Evolutionary conservation across 2,888 invertebrate species (phyloP), one percentile per base, ranked within the genome.

Genomic region (Protophormia terraenovae): DNA sequence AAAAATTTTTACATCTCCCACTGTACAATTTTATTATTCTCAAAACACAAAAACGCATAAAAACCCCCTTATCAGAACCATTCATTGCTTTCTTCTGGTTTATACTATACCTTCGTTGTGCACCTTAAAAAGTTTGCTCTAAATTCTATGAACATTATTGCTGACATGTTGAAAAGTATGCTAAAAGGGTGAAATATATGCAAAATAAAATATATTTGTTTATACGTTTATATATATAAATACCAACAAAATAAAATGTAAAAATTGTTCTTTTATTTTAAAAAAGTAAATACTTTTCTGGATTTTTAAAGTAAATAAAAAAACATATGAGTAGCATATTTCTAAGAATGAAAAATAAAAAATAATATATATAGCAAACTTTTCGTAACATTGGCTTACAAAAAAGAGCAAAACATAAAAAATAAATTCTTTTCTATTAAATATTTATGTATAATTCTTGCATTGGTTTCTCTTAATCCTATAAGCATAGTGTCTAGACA

Each of bases 151-250:
- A 58, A 71, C 55, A 16, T 41, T 71, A 16, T 72, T 72, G 72
- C 72, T 60, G 72, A 72, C 58, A 45, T 72, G 58, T 22, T 55
- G 8, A 58, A 72, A 71, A 58, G 29, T 60, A 19, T 12, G 29
- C 22, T 58, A 72, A 72, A 72, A 72, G 41, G 58, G 72, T 58
- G 45, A 60, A 58, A 72, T 72, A 41, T 29, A 72, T 72, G 45
- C 29, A 29, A 45, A 53, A 72, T n/a, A 41, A 66, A 47, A 60
- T 60, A 19, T 27, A n/a, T 55, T 27, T 53, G 22, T 1, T 22
- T 14, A 24, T 10, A 47, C 35, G 1, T 22, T 19, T 10, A 14
- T 1, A 19, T 38, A 53, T 53, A 19, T 14, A 69, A n/a, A 35
- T 35, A n/a, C n/a, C n/a, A n/a, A n/a, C 4, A 16, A 12, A 16